These are phyloP conservation scores for Zoanthus gigantus DNA, from an alignment of 92 coral and sea anemone genomes.

Conservation along the genomic window DNA sequence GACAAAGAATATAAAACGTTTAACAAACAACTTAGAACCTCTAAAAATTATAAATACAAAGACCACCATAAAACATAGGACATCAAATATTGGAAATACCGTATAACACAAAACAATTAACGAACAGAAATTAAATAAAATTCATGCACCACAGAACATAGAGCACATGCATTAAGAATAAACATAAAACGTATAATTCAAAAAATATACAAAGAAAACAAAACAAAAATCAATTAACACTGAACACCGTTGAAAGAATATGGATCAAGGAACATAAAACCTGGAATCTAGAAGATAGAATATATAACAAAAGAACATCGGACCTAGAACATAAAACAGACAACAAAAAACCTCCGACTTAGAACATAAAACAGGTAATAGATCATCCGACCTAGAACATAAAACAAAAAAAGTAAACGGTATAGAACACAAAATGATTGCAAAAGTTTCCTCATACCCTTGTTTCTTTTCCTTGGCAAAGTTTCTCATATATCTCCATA, in stretches of 20 bases:
- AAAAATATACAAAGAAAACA: too few species aligned
- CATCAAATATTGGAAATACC: too few species aligned
- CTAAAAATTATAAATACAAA: too few species aligned
- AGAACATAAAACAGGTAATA: background rate
- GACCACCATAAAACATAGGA: too few species aligned
- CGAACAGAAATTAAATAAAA: too few species aligned
- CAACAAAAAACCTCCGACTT: background rate
- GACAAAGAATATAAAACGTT: background rate
- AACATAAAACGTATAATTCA: too few species aligned
- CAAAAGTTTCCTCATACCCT: conserved; percentile 51
- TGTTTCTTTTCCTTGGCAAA: conserved; percentile 80
- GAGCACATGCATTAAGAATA: too few species aligned
- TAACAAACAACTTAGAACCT: background rate
- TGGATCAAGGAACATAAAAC: background rate
- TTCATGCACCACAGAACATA: too few species aligned
- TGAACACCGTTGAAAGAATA: background rate
- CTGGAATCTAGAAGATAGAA: background rate
- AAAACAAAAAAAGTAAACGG: too few species aligned
- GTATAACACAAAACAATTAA: too few species aligned
- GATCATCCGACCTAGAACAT: background rate
- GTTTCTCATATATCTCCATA: conserved; percentile 75
- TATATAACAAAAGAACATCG: background rate
- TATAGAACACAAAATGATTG: too few species aligned
- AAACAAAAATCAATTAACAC: background rate
- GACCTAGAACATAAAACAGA: background rate